Base-by-base conservation (phyloP, 2,797 vertebrate species). In the Emys orbicularis region DNA sequence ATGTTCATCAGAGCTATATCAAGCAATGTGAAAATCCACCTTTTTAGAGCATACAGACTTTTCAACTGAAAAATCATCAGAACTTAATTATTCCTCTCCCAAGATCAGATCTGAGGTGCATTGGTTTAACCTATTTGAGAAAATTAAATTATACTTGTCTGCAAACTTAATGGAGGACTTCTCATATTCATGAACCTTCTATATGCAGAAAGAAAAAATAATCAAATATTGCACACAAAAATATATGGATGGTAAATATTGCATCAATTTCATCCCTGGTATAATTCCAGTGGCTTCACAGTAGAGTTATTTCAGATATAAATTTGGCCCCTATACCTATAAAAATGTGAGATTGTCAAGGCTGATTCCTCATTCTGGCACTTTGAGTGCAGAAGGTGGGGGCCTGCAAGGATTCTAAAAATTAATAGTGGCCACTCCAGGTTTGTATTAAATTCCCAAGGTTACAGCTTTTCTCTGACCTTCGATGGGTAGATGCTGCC, bases 21-120 rank as follows among this genome's bases (percentile, higher is more conserved):
- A 86, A 86, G 44, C 86, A 90, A 65, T 77, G 34, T 89, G 41
- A 27, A 95, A 96, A 92, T 79, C 47, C n/a, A 72, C 27, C 10
- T 4, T 53, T 90, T 96, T 86, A 49, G 13, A 74, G 37, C 25
- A 31, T 27, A 56, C 50, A 74, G 87, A 19, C 5, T 89, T 87
- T 82, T 95, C 74, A 86, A 47, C 83, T 84, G 95, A 91, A 96
- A 93, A 94, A 90, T 52, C 80, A 85, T 16, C 86, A 76, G 27
- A 44, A 87, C 81, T 86, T 83, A 10, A 6, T 92, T 96, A 90
- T 56, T 87, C 92, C 65, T 94, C 65, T 52, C 37, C 74, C 83
- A 68, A 57, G 53, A 68, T 87, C 57, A 79, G 72, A 89, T 89
- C 34, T 83, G 79, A 90, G 54, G 59, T 89, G 72, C 79, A 91